Conservation (phyloP, 2,113 vertebrate genomes). For the Promerops cafer region DNA sequence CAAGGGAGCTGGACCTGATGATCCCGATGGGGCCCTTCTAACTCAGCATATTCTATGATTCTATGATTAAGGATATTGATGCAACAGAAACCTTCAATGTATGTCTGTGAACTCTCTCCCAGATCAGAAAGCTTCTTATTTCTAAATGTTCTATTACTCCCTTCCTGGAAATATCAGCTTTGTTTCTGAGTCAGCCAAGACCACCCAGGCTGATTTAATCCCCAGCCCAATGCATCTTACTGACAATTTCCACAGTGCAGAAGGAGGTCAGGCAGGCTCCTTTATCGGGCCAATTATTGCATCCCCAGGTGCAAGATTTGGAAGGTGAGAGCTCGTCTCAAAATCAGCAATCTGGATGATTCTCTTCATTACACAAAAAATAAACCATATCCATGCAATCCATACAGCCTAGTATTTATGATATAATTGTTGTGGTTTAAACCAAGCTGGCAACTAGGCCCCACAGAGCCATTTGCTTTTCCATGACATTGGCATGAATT, state of each 20-base stretch:
- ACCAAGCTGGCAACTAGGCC: background rate
- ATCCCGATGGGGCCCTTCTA: background rate
- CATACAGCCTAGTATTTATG: background rate
- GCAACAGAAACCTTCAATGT: background rate
- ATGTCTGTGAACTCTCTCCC: background rate
- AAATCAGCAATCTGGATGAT: background rate
- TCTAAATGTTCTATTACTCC: background rate
- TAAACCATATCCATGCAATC: background rate
- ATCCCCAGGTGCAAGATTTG: background rate
- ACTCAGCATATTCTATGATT: background rate
- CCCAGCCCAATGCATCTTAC: background rate
- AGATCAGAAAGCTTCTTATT: slow-evolving; percentile 12
- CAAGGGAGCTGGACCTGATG: background rate
- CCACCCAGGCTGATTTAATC: background rate
- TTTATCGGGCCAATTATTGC: background rate
- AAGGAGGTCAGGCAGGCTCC: background rate
- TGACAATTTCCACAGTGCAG: background rate
- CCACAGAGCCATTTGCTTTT: background rate
- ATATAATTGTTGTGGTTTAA: background rate
- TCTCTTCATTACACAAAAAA: background rate
- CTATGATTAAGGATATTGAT: background rate
- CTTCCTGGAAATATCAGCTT: background rate
- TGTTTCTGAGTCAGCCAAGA: background rate
- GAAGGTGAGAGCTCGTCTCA: background rate
- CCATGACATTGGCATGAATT: background rate